Base-by-base conservation (phyloP, 1,140 invertebrate genomes). In the Metaphire vulgaris region DNA sequence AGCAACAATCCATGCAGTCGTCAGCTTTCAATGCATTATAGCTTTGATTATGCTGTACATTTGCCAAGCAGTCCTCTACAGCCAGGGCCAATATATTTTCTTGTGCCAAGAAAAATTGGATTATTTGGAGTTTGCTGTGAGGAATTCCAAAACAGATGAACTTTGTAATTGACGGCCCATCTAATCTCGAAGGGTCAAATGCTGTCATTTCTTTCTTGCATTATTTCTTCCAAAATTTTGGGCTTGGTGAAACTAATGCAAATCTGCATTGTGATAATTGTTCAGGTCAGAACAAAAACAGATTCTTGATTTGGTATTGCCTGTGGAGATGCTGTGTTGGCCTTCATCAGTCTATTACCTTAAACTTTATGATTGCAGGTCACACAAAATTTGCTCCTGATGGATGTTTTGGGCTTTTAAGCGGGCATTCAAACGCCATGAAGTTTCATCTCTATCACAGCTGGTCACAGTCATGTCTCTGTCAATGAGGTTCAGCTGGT, bases 191-290 rank as follows among this genome's bases (percentile, higher is more conserved):
- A 82, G 74, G 81, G 28, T 77, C 79, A 2, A 82, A 80, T 70
- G 70, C 74, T 72, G 81, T 82, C 0, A 74, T 82, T 29, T 80
- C 76, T 29, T 74, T 77, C 71, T 30, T 80, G 12, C 80, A 82
- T 67, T 77, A 80, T 64, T 80, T 80, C 75, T 77, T 82, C n/a
- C 31, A 76, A 28, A 66, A 73, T 1, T 79, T 73, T 79, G 80
- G 80, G 33, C 41, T 79, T 65, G 80, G 80, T 21, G 80, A 82
- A 68, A 79, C 41, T 15, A 1, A 74, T 74, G 70, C 74, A n/a
- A 16, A 77, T 0, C 33, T 82, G 0, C 80, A 82, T 28, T 79
- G 78, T 76, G 80, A 82, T 69, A 81, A 82, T 30, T 81, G 81
- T 69, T 26, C 74, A n/a, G n/a, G n/a, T n/a, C n/a, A n/a, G n/a